These are phyloP conservation scores for Nematopogon swammerdamellus DNA, from an alignment of 2,888 invertebrate species.

Conservation along the genomic window DNA sequence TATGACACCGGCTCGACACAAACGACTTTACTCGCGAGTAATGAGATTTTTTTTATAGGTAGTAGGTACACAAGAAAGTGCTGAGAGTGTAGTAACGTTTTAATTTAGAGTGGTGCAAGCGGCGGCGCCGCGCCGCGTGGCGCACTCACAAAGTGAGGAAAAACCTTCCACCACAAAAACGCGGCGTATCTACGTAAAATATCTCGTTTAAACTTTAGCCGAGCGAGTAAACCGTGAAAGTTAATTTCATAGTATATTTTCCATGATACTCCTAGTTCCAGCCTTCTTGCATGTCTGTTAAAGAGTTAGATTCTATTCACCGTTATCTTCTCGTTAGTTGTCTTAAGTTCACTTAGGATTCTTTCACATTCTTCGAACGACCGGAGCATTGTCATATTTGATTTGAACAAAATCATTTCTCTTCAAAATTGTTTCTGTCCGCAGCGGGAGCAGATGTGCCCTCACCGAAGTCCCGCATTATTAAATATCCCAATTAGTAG, in stretches of 20 bases:
- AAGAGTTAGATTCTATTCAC: too few species aligned
- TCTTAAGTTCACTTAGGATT: too few species aligned
- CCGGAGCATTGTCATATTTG: too few species aligned
- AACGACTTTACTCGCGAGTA: too few species aligned
- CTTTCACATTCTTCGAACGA: too few species aligned
- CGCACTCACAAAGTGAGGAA: constrained; percentile 10
- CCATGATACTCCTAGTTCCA: too few species aligned
- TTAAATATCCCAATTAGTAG: constrained; percentile 53
- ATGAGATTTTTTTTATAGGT: too few species aligned
- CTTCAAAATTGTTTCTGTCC: too few species aligned
- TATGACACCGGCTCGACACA: too few species aligned
- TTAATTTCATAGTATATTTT: constrained; percentile 52
- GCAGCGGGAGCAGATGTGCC: constrained; percentile 36
- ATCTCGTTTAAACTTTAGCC: constrained; percentile 36
- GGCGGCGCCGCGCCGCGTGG: constrained; percentile 23
- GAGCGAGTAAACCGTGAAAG: constrained; percentile 44
- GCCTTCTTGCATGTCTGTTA: too few species aligned
- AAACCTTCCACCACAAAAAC: constrained; percentile 25
- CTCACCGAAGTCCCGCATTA: constrained; percentile 34
- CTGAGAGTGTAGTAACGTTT: constrained; percentile 9
- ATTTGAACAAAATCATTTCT: too few species aligned
- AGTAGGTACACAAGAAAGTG: background rate
- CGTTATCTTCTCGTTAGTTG: too few species aligned
- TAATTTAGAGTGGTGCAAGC: constrained; percentile 28
- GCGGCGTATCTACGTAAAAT: constrained; percentile 11